Evolutionary conservation across 2,797 vertebrate genomes (phyloP).

Genomic region (Sphenopsis melanotis): DNA sequence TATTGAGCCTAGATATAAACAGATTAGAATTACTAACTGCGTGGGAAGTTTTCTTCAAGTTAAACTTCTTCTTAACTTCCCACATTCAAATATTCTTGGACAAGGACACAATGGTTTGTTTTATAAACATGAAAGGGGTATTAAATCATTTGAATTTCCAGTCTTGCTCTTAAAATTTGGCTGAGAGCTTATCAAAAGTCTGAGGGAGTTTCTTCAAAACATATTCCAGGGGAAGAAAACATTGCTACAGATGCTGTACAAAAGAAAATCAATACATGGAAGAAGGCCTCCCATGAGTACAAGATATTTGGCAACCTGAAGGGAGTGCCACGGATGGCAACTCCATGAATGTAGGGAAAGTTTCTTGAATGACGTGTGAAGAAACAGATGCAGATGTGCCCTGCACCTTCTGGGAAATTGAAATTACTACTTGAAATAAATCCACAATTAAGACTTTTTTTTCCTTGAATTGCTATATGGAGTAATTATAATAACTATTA

Average conservation of each 20-base stretch:
- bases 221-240: conserved; percentile 10
- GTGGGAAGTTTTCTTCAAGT: conserved; percentile 59
- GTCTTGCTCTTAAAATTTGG: conserved; percentile 30
- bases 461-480: neutral
- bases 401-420: neutral
- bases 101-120: conserved; percentile 51
- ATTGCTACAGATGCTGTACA: neutral
- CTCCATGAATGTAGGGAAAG: neutral
- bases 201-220: neutral
- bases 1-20: conserved; percentile 56
- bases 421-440: neutral
- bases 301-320: neutral
- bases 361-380: neutral
- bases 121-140: conserved; percentile 48
- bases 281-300: neutral
- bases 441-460: neutral
- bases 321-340: neutral
- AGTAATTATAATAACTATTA: neutral
- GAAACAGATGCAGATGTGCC: neutral
- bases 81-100: conserved; percentile 55
- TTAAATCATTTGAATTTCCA: conserved; percentile 50
- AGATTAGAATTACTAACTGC: conserved; percentile 50
- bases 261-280: neutral
- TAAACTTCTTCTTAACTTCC: conserved; percentile 47
- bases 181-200: conserved; percentile 34